Base-by-base conservation (phyloP, 2,888 invertebrate species). In the Hydropsyche betteni region DNA sequence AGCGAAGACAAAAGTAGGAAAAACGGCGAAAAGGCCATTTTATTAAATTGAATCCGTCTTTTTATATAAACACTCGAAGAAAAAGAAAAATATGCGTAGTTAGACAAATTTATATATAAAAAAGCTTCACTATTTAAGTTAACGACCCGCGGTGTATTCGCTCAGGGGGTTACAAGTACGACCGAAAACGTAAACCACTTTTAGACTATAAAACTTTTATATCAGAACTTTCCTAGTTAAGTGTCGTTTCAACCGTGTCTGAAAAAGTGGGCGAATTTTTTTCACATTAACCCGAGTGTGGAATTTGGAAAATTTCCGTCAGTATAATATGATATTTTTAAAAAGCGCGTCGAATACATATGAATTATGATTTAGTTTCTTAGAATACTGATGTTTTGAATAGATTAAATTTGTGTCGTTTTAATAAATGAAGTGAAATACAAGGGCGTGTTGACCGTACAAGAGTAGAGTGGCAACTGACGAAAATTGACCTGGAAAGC, bases 391-490 rank as follows among this genome's bases (percentile, higher is more conserved):
- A 44, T 44, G 6, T 8, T 44, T 44, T 44, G 6, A 0, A 44
- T 44, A 44, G 6, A 6, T 6, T 8, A 44, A 44, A 44, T 8
- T 0, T 6, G 44, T 44, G 10, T 44, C 44, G n/a, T 8, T 64
- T 64, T 24, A 24, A 12, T 24, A 34, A 8, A 24, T 69, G 14
- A 12, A 33, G 51, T 16, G 70, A 70, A 64, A 34, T 51, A 16
- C 36, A 53, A 70, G 61, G 58, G 74, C 76, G 76, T 76, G 76
- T 69, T 74, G 69, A 68, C 52, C 76, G 74, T 74, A 64, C 68
- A 53, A 50, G 69, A 69, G 76, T 50, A 69, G 69, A 55, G 6
- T 74, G 55, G 33, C 74, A 69, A 76, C 74, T 76, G 76, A 74
- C 24, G 52, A 69, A 74, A 68, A 72, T 50, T 16, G 51, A 55